phyloP scores from a whole-genome alignment of 2,113 vertebrate genomes.

The Poeciliopsis occidentalis region DNA sequence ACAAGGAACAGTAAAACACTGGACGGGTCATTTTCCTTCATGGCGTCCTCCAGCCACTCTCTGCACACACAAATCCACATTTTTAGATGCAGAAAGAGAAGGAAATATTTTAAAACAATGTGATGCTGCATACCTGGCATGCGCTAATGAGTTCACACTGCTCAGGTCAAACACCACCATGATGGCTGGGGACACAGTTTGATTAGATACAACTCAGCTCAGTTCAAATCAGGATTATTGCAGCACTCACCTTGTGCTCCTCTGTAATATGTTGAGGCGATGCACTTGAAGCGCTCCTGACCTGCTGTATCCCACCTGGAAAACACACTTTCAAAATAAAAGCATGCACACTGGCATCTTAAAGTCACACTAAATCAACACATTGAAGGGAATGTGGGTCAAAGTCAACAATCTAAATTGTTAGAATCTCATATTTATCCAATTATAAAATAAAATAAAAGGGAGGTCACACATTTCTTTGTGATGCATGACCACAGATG shows the following conservation, averaged over 20 bases:
- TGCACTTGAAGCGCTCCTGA: constrained; percentile 96
- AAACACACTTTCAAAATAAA: background rate
- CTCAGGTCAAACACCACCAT: constrained; percentile 94
- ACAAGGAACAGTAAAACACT: constrained; percentile 93
- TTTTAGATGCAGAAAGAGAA: background rate
- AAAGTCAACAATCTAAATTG: background rate
- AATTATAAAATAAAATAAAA: background rate
- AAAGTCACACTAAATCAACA: background rate
- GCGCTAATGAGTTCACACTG: constrained; percentile 84
- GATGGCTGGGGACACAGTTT: constrained; percentile 81
- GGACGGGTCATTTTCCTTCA: constrained; percentile 95
- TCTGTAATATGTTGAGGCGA: constrained; percentile 96
- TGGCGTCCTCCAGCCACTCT: constrained; percentile 93
- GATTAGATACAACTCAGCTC: background rate
- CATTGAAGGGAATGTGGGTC: background rate
- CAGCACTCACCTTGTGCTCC: constrained; percentile 89
- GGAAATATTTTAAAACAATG: background rate
- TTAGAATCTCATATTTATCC: background rate
- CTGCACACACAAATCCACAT: constrained; percentile 63
- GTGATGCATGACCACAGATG: too few relatives aligned
- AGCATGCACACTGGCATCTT: background rate
- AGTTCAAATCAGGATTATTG: background rate
- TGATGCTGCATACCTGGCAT: constrained; percentile 82
- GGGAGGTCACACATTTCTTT: too few relatives aligned
- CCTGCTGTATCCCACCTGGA: constrained; percentile 95